phyloP scores from a whole-genome alignment of 2,113 vertebrate genomes.

The Puffinus mauretanicus region DNA sequence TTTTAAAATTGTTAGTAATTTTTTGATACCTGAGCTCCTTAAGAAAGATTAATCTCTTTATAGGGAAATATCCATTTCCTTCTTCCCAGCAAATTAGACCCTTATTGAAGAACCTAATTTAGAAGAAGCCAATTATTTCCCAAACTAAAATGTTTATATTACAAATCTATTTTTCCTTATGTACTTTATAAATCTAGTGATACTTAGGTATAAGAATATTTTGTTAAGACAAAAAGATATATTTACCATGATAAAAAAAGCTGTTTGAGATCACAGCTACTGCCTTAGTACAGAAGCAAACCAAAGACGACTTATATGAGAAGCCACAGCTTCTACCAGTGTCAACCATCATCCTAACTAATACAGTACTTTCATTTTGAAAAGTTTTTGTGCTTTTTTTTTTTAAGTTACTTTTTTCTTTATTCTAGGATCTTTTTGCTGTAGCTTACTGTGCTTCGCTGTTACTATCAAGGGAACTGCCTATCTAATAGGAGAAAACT shows the following conservation, averaged over 20 bases:
- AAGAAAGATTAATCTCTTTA: not conserved
- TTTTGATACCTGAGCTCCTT: not conserved
- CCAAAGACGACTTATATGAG: not conserved
- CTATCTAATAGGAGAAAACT: not conserved
- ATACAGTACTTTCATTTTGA: not conserved
- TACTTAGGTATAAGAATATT: not conserved
- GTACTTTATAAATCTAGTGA: not conserved
- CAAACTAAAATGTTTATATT: not conserved
- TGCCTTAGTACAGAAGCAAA: not conserved
- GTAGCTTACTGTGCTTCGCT: not conserved
- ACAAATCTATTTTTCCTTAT: not conserved
- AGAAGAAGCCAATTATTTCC: not conserved
- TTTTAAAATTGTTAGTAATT: not conserved
- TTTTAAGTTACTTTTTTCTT: not conserved
- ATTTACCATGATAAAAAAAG: not conserved
- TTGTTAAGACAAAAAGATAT: not conserved
- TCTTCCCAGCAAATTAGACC: conserved; percentile 8
- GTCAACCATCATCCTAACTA: not conserved
- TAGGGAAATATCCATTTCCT: not conserved
- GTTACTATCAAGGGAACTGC: not conserved
- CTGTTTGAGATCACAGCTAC: not conserved
- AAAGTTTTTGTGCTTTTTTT: not conserved
- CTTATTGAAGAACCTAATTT: not conserved
- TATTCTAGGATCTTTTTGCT: not conserved
- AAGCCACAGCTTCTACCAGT: not conserved